Base-by-base conservation (phyloP, 2,888 invertebrate genomes). In the Cosmia pyralina region DNA sequence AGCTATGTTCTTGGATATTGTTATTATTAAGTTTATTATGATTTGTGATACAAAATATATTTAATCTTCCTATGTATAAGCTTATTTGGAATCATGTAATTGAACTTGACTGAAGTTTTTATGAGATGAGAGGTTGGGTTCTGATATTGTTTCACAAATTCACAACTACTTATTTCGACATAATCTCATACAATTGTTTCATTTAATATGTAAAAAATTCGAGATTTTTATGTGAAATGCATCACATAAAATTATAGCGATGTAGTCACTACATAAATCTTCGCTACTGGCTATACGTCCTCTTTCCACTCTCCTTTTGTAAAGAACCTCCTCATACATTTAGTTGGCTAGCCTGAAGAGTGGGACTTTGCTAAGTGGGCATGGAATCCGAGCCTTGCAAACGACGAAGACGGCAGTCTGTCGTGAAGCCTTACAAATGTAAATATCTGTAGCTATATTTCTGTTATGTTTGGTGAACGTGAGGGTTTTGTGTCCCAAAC, bases 281-380 rank as follows among this genome's bases (percentile, higher is more conserved):
- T 19, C 28, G 3, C 28, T 28, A 28, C 28, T 28, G 0, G 13
- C 8, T 46, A 34, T 4, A 44, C 7, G 15, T 50, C n/a, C 15
- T 44, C 13, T 52, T 50, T 52, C 8, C 5, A 17, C 10, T 46
- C 19, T 38, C 13, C 28, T n/a, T 55, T 28, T 13, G 0, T 19
- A 50, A 11, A 44, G 7, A 64, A n/a, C 17, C 44, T 59, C 17
- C 28, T n/a, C n/a, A 15, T 58, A 52, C 34, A 58, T 73, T 65
- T 73, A 79, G 83, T 80, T 80, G 75, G 83, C 59, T 57, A 73
- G 69, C 38, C 69, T 60, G 55, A 3, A 48, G 68, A 15, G 57
- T 38, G 52, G 58, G 48, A 52, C 50, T 63, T 46, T 63, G 41
- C 13, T 50, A 65, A 72, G 69, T 38, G 72, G 63, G 53, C 50